These are phyloP conservation scores for Panulirus ornatus DNA, from an alignment of 1,140 invertebrate species.

Conservation along the genomic window DNA sequence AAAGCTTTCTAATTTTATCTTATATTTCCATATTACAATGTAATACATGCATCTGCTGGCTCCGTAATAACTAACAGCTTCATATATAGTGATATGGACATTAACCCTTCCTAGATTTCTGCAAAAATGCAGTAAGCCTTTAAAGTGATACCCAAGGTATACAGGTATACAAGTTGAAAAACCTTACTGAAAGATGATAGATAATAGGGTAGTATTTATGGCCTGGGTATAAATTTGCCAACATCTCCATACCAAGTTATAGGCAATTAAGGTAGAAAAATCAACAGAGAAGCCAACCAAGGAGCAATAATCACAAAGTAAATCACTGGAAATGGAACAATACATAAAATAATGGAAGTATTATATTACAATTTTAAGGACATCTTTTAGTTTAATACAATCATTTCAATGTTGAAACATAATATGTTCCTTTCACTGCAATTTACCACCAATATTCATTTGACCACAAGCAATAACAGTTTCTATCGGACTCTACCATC, in stretches of 20 bases:
- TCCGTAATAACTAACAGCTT: background rate
- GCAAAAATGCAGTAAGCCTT: slow-evolving; percentile 7
- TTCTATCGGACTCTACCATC: background rate
- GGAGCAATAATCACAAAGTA: slow-evolving; percentile 61
- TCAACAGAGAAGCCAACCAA: slow-evolving; percentile 58
- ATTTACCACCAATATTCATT: background rate
- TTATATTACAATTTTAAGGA: background rate
- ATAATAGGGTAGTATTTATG: background rate
- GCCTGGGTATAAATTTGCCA: background rate
- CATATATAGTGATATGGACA: background rate
- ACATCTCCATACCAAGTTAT: slow-evolving; percentile 7
- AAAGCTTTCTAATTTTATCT: background rate
- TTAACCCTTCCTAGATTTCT: background rate
- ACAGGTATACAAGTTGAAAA: background rate
- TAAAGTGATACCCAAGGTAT: background rate
- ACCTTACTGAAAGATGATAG: background rate
- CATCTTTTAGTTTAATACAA: slow-evolving; percentile 1
- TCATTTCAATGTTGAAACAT: background rate
- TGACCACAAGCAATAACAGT: background rate
- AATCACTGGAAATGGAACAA: slow-evolving; percentile 11
- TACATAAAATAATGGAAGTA: background rate
- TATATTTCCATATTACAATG: background rate
- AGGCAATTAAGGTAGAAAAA: slow-evolving; percentile 34
- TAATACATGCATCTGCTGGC: slow-evolving; percentile 1
- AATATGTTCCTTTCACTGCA: background rate